These are phyloP conservation scores for Forbesichthys papilliferus DNA, from an alignment of 2,113 vertebrate genomes.

Conservation along the genomic window DNA sequence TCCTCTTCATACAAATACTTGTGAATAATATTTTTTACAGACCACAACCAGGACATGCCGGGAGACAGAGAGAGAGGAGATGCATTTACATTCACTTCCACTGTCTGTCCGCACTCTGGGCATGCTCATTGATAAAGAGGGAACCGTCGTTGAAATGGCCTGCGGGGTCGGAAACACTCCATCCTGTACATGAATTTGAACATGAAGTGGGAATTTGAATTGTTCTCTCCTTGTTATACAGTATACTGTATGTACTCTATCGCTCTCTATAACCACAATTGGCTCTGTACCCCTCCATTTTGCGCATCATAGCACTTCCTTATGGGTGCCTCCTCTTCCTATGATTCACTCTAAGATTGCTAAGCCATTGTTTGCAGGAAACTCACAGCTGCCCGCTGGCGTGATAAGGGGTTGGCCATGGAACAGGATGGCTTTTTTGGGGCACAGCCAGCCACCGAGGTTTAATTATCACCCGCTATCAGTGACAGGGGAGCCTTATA, in stretches of 20 bases:
- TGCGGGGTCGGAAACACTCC: slow-evolving; percentile 5
- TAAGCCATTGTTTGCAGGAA: slow-evolving; percentile 68
- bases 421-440: slow-evolving; percentile 66
- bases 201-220: too few relatives aligned
- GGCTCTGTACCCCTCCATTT: slow-evolving; percentile 1
- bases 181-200: slow-evolving; percentile 26
- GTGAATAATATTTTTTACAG: slow-evolving; percentile 11
- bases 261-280: background rate
- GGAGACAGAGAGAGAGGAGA: background rate
- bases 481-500: slow-evolving; percentile 41
- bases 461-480: slow-evolving; percentile 71
- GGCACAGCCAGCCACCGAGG: slow-evolving; percentile 60
- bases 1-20: slow-evolving; percentile 18
- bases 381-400: slow-evolving; percentile 48
- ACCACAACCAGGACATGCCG: too few relatives aligned
- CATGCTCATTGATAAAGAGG: slow-evolving; percentile 20
- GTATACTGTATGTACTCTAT: background rate
- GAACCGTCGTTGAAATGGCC: background rate
- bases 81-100: slow-evolving; percentile 6
- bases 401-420: slow-evolving; percentile 60
- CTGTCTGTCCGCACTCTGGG: background rate
- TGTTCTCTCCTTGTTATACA: slow-evolving; percentile 14
- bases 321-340: slow-evolving; percentile 21
- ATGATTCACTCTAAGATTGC: slow-evolving; percentile 45
- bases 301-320: slow-evolving; percentile 42